Conservation (phyloP, 2,797 vertebrate genomes). For the Rhinella marina region DNA sequence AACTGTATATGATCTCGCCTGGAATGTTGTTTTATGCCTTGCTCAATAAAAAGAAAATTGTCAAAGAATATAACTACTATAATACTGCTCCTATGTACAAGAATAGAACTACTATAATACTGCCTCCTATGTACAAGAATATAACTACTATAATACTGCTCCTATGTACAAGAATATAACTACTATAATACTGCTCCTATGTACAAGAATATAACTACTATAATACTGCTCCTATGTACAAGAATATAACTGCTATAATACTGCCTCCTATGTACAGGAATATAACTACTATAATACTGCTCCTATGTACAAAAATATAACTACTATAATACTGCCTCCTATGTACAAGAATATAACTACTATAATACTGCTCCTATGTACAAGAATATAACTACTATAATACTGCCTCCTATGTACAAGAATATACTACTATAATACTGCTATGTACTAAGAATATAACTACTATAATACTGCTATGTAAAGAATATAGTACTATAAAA, state of each 20-base stretch:
- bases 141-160: background rate
- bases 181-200: background rate
- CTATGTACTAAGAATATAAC: constrained; percentile 6
- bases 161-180: constrained; percentile 12
- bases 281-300: no score
- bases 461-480: background rate
- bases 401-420: background rate
- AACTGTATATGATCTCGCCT: no score
- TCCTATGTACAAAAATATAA: no score
- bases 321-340: background rate
- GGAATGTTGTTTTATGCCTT: no score
- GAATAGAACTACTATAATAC: no score
- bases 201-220: background rate
- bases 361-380: background rate
- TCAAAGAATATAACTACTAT: constrained; percentile 9
- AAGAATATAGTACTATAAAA: background rate
- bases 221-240: background rate
- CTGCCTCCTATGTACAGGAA: background rate
- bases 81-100: background rate
- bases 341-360: background rate
- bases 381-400: no score
- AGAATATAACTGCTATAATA: constrained; percentile 5
- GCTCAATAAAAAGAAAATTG: no score
- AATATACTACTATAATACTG: background rate
- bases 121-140: background rate